A percentile compares a stretch with the other conserved stretches of the same genome.
These are phyloP conservation scores for Ylistrum balloti DNA, from an alignment of 1,140 invertebrate species.

Conservation along the genomic window DNA sequence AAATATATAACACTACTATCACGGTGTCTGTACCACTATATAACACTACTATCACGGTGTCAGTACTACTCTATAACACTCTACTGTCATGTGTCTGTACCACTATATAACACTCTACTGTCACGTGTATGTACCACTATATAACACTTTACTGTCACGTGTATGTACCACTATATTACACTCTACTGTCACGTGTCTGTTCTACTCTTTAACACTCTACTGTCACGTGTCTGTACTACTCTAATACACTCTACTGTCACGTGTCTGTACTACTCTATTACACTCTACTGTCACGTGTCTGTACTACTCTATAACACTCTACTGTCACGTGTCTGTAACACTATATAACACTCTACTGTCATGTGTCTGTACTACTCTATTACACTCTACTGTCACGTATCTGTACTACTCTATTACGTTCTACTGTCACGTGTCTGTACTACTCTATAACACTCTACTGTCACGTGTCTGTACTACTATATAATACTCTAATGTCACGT, in stretches of 20 bases:
- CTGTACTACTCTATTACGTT: too few species aligned
- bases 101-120: not conserved
- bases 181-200: not conserved
- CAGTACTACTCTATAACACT: not conserved
- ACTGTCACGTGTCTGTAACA: too few species aligned
- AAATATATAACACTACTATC: too few species aligned
- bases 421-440: too few species aligned
- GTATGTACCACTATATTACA: not conserved
- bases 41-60: not conserved
- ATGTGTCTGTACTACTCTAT: too few species aligned
- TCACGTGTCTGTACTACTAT: too few species aligned
- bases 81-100: not conserved
- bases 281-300: not conserved
- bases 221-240: not conserved
- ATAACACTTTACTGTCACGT: not conserved
- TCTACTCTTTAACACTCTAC: not conserved
- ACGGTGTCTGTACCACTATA: not conserved
- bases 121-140: not conserved
- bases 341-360: too few species aligned
- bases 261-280: not conserved
- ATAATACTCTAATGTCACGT: too few species aligned
- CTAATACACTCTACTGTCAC: not conserved
- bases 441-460: too few species aligned
- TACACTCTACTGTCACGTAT: too few species aligned
- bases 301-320: too few species aligned